Evolutionary conservation across 1,140 invertebrate genomes (phyloP), one percentile per base, ranked within the genome.

Genomic region (Meteorus sp.): DNA sequence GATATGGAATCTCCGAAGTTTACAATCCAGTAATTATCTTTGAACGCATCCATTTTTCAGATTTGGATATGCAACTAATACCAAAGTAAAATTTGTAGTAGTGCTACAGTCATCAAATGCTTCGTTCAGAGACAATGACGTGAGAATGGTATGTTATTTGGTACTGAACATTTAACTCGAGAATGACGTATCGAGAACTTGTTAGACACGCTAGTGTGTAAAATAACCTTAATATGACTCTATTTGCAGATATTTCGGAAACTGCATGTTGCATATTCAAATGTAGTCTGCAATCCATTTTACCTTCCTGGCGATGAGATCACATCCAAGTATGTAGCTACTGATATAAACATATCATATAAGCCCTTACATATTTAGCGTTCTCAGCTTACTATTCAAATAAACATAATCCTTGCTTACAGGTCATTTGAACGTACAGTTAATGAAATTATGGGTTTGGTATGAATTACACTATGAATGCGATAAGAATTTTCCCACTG

Each of bases 51-150:
- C 54, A 13, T 57, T 67, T 79, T 83, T 63, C 68, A 97, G 94
- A 68, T 98, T 95, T 84, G 96, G 95, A 5, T 98, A 97, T 84
- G 93, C 96, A 13, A 97, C 95, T n/a, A 98, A 97, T 75, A 97
- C 95, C 0, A 92, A 93, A 81, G 90, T 97, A 11, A 98, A 98
- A 77, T 91, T 98, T 76, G 89, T 98, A 13, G 88, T 98, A 61
- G 89, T 98, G 20, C 88, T 97, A n/a, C 94, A 97, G 71, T 91
- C 93, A 0, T 88, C 90, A 17, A 96, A 94, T 72, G 87, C 89
- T 47, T 87, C 89, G 6, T 81, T 97, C 22, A 78, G 95, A 65
- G 95, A 98, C 74, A 97, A 95, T 81, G 96, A 98, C 83, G 93
- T 98, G 2, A 83, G 94, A 80, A 90, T 89, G 66, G 93, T 96